Evolutionary conservation across 92 coral and sea anemone species (phyloP).

Genomic region (Phenganax subtilis): DNA sequence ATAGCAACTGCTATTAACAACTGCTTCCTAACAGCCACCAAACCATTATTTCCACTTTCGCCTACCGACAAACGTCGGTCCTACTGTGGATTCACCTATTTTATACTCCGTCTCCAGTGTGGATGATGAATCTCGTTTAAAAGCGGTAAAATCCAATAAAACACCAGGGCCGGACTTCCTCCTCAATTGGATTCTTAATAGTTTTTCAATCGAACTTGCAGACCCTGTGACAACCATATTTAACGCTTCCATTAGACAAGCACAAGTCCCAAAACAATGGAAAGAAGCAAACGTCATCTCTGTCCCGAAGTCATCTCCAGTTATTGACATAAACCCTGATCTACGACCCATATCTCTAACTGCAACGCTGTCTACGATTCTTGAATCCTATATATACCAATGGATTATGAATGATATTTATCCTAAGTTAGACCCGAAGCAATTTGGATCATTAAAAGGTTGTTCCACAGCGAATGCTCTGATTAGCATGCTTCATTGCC

Average conservation of each 20-base stretch:
- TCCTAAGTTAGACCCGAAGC: background rate
- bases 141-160: conserved; percentile 21
- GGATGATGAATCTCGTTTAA: conserved; percentile 19
- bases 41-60: conserved; percentile 5
- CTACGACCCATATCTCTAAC: conserved; percentile 29
- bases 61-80: background rate
- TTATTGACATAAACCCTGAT: conserved; percentile 1
- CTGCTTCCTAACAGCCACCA: conserved; percentile 6
- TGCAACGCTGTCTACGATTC: conserved; percentile 17
- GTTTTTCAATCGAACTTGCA: no score
- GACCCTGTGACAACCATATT: no score
- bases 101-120: conserved; percentile 13
- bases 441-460: background rate
- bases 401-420: background rate
- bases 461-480: background rate
- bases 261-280: conserved; percentile 25
- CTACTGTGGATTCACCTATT: background rate
- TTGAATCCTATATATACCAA: background rate
- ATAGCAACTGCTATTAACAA: background rate
- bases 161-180: conserved; percentile 19
- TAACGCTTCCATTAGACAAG: conserved; percentile 27
- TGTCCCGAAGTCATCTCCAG: background rate
- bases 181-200: no score
- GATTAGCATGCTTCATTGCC: background rate
- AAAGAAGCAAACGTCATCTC: conserved; percentile 22